Evolutionary conservation across 2,888 invertebrate genomes (phyloP), one percentile per base, ranked within the genome.

Genomic region (Tiliacea aurago): DNA sequence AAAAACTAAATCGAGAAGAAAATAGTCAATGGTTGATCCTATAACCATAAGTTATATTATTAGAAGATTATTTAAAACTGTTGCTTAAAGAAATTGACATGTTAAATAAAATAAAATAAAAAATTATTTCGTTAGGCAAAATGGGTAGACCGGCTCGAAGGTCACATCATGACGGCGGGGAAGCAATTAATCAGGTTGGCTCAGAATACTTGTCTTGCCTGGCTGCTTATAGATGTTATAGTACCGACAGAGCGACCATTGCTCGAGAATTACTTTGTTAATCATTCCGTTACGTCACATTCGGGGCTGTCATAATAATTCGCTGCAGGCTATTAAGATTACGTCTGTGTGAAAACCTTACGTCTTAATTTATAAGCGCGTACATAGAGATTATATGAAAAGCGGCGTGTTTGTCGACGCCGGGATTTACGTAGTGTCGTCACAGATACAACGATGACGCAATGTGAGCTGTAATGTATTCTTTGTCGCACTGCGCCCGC

Each of bases 381-480:
- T 78, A 74, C 76, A 75, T 70, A 78, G 76, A 78, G 78, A 84
- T 84, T 77, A 76, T 73, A 70, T 76, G 79, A 73, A 85, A 86
- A 76, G 69, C 64, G 55, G 63, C 37, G 51, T 83, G 81, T 76
- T 81, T 78, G 76, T 79, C 69, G 78, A 75, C 66, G 78, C 45
- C 56, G 77, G 81, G 78, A 81, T 82, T 86, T 79, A 80, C 80
- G 78, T 69, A 61, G 78, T 81, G 82, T 85, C 89, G 89, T 89
- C 89, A 88, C 78, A 78, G 75, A 78, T 79, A 76, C 73, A 85
- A 80, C 76, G 83, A 80, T 89, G 88, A 87, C 88, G 88, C 83
- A 86, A 78, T 74, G 58, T 53, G 55, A 66, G 65, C 70, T 80
- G 81, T 84, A 85, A 87, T 87, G 82, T 72, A 82, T 79, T 77